phyloP scores from a whole-genome alignment of 1,140 invertebrate genomes.

The Ridgeia piscesae region DNA sequence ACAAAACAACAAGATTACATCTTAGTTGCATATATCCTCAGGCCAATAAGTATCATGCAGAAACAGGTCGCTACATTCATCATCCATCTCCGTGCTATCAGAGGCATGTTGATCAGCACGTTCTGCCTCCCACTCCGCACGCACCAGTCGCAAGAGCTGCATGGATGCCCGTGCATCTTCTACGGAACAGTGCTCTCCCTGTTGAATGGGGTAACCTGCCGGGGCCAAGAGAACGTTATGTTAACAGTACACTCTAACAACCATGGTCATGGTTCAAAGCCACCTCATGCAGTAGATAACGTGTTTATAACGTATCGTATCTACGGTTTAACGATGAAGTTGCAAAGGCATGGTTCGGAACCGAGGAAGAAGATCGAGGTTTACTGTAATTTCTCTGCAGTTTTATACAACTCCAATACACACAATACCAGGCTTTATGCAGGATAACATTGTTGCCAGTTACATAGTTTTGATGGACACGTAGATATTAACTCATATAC shows the following conservation, averaged over 20 bases:
- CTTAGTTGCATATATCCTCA: neutral
- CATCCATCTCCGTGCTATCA: neutral
- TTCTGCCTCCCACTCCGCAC: slow-evolving; percentile 37
- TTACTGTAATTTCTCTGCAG: too few relatives aligned
- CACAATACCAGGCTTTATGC: too few relatives aligned
- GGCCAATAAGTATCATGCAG: slow-evolving; percentile 24
- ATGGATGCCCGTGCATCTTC: slow-evolving; percentile 41
- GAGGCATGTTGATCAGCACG: neutral
- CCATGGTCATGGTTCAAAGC: neutral
- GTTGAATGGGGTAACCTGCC: slow-evolving; percentile 38
- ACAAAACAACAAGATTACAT: neutral
- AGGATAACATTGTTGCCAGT: too few relatives aligned
- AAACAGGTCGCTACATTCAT: slow-evolving; percentile 10
- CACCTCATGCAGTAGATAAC: neutral
- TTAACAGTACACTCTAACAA: neutral
- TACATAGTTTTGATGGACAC: too few relatives aligned
- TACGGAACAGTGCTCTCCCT: slow-evolving; percentile 41
- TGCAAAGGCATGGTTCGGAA: too few relatives aligned
- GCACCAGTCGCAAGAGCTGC: slow-evolving; percentile 40
- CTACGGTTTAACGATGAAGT: too few relatives aligned
- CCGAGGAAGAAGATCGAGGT: too few relatives aligned
- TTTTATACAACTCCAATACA: too few relatives aligned
- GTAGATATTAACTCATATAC: too few relatives aligned
- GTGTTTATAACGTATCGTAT: too few relatives aligned
- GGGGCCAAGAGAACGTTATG: neutral